These are phyloP conservation scores for Hiodon tergisus DNA, from an alignment of 2,113 vertebrate species.

Conservation along the genomic window DNA sequence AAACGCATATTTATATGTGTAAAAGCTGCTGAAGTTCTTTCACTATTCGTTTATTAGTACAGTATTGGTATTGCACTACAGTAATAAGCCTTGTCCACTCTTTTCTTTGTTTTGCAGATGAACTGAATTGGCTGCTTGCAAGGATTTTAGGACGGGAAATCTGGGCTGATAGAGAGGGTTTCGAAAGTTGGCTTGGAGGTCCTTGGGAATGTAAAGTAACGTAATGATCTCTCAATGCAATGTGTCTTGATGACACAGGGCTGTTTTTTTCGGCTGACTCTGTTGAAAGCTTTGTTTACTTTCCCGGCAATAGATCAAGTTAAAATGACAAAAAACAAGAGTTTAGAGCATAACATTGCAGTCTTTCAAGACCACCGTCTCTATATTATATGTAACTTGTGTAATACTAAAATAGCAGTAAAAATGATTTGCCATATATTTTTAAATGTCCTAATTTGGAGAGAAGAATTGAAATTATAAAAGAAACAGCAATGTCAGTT, in stretches of 20 bases:
- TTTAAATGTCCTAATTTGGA: not conserved
- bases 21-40: too few species aligned
- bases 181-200: not conserved
- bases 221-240: not conserved
- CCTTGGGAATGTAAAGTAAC: not conserved
- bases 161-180: not conserved
- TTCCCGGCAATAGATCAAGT: not conserved
- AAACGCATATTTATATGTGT: too few species aligned
- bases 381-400: not conserved
- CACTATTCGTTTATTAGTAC: too few species aligned
- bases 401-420: not conserved
- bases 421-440: too few species aligned
- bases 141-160: not conserved
- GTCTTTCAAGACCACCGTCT: not conserved
- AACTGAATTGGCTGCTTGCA: not conserved
- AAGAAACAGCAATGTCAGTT: not conserved
- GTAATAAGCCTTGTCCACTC: not conserved
- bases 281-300: not conserved
- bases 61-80: too few species aligned
- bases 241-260: not conserved
- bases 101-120: not conserved
- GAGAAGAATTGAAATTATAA: not conserved
- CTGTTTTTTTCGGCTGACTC: not conserved
- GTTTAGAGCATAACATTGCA: not conserved
- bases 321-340: not conserved